phyloP scores from a whole-genome alignment of 2,888 invertebrate species.

The Hirtodrosophila alboralis region DNA sequence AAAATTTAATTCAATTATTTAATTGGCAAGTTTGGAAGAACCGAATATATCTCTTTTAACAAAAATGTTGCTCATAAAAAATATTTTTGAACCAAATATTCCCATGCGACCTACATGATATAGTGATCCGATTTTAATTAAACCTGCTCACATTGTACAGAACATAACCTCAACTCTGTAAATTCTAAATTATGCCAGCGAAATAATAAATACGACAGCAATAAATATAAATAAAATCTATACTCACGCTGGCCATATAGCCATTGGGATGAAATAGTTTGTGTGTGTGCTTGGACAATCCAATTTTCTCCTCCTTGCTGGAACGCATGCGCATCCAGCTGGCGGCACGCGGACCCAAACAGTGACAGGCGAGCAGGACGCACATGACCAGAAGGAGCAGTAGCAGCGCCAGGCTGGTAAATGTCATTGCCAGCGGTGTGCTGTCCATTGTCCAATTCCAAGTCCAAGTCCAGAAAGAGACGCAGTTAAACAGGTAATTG shows the following conservation, averaged over 20 bases:
- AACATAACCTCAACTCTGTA: too few relatives aligned
- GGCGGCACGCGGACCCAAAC: constrained; percentile 81
- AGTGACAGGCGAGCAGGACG: constrained; percentile 81
- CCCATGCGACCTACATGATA: too few relatives aligned
- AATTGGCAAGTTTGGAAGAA: background rate
- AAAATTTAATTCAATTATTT: too few relatives aligned
- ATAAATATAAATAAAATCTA: too few relatives aligned
- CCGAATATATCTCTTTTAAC: too few relatives aligned
- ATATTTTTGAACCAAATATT: too few relatives aligned
- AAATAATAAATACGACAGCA: too few relatives aligned
- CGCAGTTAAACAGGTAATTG: background rate
- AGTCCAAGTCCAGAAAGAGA: too few relatives aligned
- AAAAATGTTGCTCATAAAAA: too few relatives aligned
- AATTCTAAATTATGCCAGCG: too few relatives aligned
- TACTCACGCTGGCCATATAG: constrained; percentile 86
- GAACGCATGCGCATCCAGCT: constrained; percentile 82
- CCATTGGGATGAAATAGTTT: constrained; percentile 88
- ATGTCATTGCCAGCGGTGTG: constrained; percentile 64
- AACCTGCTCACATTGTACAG: too few relatives aligned
- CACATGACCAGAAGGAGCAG: constrained; percentile 80
- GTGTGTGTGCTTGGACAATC: constrained; percentile 83
- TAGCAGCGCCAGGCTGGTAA: constrained; percentile 80
- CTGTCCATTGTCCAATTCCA: constrained; percentile 66
- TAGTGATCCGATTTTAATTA: too few relatives aligned
- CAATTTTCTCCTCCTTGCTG: constrained; percentile 84